These are phyloP conservation scores for Phortica variegata DNA, from an alignment of 1,140 invertebrate genomes.

Conservation along the genomic window DNA sequence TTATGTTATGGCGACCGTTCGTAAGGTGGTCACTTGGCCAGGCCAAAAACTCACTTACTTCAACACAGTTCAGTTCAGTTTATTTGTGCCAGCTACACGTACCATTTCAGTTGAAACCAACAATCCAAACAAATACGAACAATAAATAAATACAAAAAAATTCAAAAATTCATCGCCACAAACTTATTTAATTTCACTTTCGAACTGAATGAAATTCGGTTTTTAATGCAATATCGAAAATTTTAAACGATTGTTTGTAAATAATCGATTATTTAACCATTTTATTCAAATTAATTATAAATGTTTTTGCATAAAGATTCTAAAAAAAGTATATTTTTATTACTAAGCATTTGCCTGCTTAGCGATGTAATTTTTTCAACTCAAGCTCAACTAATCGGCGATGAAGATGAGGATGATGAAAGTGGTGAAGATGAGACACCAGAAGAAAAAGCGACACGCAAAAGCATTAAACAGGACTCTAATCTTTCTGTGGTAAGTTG, in stretches of 20 bases:
- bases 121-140: constrained; percentile 12
- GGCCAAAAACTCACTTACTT: constrained; percentile 12
- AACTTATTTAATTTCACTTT: constrained; percentile 31
- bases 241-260: no score
- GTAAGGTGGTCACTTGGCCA: constrained; percentile 2
- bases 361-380: constrained; percentile 2
- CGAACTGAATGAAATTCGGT: not conserved
- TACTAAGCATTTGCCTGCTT: constrained; percentile 32
- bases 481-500: constrained; percentile 37
- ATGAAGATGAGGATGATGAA: constrained; percentile 47
- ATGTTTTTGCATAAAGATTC: no score
- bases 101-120: constrained; percentile 30
- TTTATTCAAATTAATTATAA: no score
- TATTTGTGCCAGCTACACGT: constrained; percentile 28
- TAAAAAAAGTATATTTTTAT: no score
- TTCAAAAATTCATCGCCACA: not conserved
- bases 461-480: constrained; percentile 49
- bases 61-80: constrained; percentile 18
- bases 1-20: constrained; percentile 32
- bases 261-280: no score
- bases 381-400: constrained; percentile 39
- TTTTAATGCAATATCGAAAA: not conserved
- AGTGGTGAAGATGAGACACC: constrained; percentile 45
- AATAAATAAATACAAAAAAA: constrained; percentile 1
- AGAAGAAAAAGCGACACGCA: constrained; percentile 41